A percentile compares a stretch with the other conserved stretches of the same genome.
Conservation (phyloP, 1,140 invertebrate genomes). For the Pollicipes pollicipes region DNA sequence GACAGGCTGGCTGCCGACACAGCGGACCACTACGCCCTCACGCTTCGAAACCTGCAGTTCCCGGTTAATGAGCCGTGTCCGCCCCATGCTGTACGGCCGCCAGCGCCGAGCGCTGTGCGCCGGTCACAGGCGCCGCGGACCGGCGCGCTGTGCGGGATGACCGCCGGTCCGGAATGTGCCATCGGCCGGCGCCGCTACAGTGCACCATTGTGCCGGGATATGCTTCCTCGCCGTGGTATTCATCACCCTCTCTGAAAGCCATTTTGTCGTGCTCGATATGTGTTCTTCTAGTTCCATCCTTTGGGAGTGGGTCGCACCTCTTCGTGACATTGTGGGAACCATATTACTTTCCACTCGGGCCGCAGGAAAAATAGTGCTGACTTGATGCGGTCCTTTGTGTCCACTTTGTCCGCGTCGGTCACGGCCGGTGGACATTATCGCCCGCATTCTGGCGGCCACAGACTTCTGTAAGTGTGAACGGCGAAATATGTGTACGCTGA, state of each 20-base stretch:
- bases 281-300: not conserved
- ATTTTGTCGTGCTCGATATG: not conserved
- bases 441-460: not conserved
- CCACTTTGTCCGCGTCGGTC: not conserved
- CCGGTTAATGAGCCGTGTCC: too few species aligned
- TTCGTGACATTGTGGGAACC: not conserved
- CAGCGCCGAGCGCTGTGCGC: too few species aligned
- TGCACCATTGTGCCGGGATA: not conserved
- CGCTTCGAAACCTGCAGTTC: too few species aligned
- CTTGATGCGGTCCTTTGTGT: not conserved
- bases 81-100: too few species aligned
- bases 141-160: too few species aligned
- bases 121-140: too few species aligned
- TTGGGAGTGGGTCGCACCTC: not conserved
- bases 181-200: not conserved
- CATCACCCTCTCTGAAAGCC: not conserved
- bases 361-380: not conserved
- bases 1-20: too few species aligned
- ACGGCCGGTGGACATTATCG: not conserved
- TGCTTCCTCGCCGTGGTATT: not conserved
- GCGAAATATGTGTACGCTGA: not conserved
- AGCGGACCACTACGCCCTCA: too few species aligned
- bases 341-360: not conserved
- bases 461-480: not conserved
- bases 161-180: too few species aligned